Evolutionary conservation across 2,113 vertebrate genomes (phyloP).

Genomic region (Xenopus borealis): DNA sequence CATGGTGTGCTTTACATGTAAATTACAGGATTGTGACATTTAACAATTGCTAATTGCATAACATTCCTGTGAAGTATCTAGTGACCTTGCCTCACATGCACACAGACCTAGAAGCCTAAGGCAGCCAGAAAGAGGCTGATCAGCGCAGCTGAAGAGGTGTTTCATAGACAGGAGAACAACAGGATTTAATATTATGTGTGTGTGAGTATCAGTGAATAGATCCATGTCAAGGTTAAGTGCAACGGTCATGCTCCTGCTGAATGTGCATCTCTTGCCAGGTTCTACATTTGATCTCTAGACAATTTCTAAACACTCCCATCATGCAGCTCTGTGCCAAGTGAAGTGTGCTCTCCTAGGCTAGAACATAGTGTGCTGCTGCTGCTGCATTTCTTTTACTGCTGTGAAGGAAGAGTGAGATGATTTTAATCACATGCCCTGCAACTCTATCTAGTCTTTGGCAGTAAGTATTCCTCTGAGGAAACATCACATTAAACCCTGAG

Average conservation of each 20-base stretch:
- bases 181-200: constrained; percentile 8
- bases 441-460: constrained; percentile 48
- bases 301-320: constrained; percentile 57
- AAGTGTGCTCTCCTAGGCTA: constrained; percentile 54
- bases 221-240: constrained; percentile 50
- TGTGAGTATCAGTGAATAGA: constrained; percentile 12
- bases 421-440: constrained; percentile 63
- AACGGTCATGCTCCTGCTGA: constrained; percentile 47
- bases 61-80: no score
- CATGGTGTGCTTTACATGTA: no score
- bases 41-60: no score
- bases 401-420: constrained; percentile 58
- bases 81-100: no score
- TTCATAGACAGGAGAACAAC: background rate
- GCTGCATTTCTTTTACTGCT: constrained; percentile 53
- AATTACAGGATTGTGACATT: no score
- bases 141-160: no score
- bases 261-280: constrained; percentile 43
- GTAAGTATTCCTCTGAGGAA: no score
- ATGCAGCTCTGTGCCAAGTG: constrained; percentile 65
- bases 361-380: constrained; percentile 60
- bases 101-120: no score
- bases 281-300: constrained; percentile 49
- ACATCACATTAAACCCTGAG: no score
- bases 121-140: no score